These are phyloP conservation scores for Hecatera dysodea DNA, from an alignment of 2,888 invertebrate genomes.

Conservation along the genomic window DNA sequence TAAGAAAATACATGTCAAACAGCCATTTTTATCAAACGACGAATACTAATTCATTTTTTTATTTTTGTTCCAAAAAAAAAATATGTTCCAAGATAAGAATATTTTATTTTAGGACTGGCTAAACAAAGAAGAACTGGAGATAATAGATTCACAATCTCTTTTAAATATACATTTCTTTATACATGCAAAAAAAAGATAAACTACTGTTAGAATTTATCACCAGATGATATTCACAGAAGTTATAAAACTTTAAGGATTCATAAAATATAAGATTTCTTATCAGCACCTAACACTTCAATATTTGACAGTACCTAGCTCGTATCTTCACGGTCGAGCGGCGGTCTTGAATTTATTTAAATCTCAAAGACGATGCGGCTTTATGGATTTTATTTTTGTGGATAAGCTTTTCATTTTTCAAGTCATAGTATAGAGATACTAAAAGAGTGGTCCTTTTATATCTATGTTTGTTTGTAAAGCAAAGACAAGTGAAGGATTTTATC, in stretches of 20 bases:
- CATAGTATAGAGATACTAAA: not conserved
- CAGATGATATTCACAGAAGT: not conserved
- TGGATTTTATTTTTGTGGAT: no score
- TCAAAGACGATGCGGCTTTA: not conserved
- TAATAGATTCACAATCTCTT: not conserved
- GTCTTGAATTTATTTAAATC: not conserved
- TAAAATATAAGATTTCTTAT: slow-evolving; percentile 26
- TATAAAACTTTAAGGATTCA: slow-evolving; percentile 7
- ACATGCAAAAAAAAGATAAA: not conserved
- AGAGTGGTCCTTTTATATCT: not conserved
- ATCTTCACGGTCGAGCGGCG: not conserved
- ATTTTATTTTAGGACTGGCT: not conserved
- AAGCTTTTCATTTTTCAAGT: no score
- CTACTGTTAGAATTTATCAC: not conserved
- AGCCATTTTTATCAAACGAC: not conserved
- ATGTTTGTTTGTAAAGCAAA: not conserved
- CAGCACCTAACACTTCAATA: not conserved
- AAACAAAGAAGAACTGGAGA: not conserved
- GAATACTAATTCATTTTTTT: not conserved
- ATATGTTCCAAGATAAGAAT: not conserved
- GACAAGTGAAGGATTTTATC: not conserved
- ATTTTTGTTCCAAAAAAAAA: not conserved
- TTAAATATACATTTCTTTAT: not conserved
- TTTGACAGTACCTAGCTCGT: not conserved
- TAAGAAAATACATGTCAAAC: not conserved